A percentile compares a stretch with the other conserved stretches of the same genome.
phyloP scores from a whole-genome alignment of 2,888 invertebrate genomes.

The Patella caerulea region DNA sequence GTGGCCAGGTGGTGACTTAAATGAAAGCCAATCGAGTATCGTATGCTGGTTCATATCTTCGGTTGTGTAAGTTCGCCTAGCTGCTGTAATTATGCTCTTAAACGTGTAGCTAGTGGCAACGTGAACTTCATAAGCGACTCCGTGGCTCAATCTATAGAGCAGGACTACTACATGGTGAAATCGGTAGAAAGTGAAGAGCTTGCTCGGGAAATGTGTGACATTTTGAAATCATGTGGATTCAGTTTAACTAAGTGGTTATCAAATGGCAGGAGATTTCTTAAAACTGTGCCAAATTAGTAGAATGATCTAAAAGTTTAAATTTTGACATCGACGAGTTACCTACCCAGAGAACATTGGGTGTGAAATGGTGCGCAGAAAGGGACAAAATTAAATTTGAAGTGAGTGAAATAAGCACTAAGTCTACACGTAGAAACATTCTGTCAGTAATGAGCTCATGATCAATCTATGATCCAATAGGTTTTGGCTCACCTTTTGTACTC shows the following conservation, averaged over 20 bases:
- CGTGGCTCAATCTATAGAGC: slow-evolving; percentile 11
- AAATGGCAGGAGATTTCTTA: slow-evolving; percentile 33
- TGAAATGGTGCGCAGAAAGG: too few relatives aligned
- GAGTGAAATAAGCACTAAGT: too few relatives aligned
- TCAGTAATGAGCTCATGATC: too few relatives aligned
- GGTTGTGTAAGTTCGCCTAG: slow-evolving; percentile 18
- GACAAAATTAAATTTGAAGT: too few relatives aligned
- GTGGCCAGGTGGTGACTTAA: slow-evolving; percentile 13
- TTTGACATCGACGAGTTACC: background rate
- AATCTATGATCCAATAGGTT: too few relatives aligned
- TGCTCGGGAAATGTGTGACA: background rate
- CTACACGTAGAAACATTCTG: too few relatives aligned
- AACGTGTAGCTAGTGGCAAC: slow-evolving; percentile 2
- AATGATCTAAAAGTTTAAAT: slow-evolving; percentile 15
- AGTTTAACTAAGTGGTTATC: slow-evolving; percentile 38
- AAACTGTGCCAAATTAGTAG: slow-evolving; percentile 33
- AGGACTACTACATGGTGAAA: slow-evolving; percentile 27
- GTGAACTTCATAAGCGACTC: background rate
- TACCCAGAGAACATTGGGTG: too few relatives aligned
- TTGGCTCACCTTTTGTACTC: too few relatives aligned
- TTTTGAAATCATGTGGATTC: slow-evolving; percentile 28
- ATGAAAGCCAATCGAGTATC: slow-evolving; percentile 15
- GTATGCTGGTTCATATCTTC: slow-evolving; percentile 22
- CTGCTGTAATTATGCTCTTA: slow-evolving; percentile 22
- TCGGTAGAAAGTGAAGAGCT: slow-evolving; percentile 6